These are phyloP conservation scores for Mellivora capensis DNA, from an alignment of 2,113 vertebrate genomes.

Conservation along the genomic window DNA sequence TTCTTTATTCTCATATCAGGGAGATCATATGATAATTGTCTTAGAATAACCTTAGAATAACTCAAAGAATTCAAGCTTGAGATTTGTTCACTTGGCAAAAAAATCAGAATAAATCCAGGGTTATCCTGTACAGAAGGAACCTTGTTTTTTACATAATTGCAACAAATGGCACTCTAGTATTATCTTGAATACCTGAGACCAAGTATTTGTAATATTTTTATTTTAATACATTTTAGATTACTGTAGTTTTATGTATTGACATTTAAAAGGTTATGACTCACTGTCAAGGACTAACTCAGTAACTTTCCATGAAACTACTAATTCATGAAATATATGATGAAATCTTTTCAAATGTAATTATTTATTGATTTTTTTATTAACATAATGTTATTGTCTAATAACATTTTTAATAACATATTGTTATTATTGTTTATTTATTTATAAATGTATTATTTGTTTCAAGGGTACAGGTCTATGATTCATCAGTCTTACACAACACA, in stretches of 20 bases:
- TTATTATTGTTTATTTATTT: too few species aligned
- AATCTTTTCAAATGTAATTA: background rate
- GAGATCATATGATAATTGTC: too few species aligned
- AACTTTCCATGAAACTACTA: background rate
- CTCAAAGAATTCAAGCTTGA: background rate
- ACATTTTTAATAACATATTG: too few species aligned
- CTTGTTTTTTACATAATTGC: background rate
- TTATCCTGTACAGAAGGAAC: background rate
- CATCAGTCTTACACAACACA: too few species aligned
- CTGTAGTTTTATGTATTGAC: background rate
- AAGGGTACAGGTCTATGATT: too few species aligned
- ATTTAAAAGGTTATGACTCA: background rate
- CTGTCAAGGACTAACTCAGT: background rate
- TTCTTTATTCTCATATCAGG: too few species aligned
- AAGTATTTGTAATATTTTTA: background rate
- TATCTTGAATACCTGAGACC: background rate
- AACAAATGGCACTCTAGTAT: background rate
- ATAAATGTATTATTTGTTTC: too few species aligned
- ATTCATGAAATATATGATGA: background rate
- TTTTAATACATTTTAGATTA: background rate
- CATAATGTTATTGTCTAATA: too few species aligned
- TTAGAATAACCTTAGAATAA: background rate
- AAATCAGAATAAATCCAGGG: background rate
- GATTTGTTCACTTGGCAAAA: background rate
- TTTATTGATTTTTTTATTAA: too few species aligned